phyloP scores from a whole-genome alignment of 2,888 invertebrate genomes.

The Callimorpha dominula region DNA sequence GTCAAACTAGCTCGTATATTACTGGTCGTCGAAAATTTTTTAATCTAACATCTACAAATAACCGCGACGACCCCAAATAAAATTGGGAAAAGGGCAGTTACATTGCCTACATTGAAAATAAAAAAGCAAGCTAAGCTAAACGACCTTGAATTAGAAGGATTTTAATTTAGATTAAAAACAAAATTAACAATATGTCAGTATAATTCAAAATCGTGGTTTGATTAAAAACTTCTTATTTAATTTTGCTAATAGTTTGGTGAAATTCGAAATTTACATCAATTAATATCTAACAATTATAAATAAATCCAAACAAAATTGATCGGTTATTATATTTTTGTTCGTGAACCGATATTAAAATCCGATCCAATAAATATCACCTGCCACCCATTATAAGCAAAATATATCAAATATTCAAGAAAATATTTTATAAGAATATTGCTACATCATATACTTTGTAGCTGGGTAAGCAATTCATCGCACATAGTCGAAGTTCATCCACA shows the following conservation, averaged over 20 bases:
- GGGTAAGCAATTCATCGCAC: constrained; percentile 31
- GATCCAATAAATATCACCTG: neutral
- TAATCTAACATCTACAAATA: neutral
- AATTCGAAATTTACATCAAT: neutral
- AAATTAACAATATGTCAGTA: too few relatives aligned
- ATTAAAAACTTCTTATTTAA: too few relatives aligned
- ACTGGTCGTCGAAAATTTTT: too few relatives aligned
- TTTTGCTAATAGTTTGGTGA: neutral
- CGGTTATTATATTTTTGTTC: neutral
- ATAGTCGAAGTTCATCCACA: constrained; percentile 55
- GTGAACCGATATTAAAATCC: neutral
- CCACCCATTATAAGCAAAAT: neutral
- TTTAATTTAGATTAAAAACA: neutral
- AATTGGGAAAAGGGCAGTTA: too few relatives aligned
- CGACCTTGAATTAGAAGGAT: neutral
- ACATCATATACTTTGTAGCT: constrained; percentile 13
- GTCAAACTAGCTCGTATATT: neutral
- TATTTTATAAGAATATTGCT: neutral
- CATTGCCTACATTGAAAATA: too few relatives aligned
- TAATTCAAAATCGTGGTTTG: too few relatives aligned
- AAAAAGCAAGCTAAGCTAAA: neutral
- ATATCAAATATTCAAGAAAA: neutral
- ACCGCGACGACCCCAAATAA: neutral
- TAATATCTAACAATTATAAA: neutral
- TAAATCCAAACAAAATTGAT: neutral